A percentile compares a stretch with the other conserved stretches of the same genome.
These are phyloP conservation scores for Pseudobourletiella spinata DNA, from an alignment of 1,140 invertebrate species.

Conservation along the genomic window DNA sequence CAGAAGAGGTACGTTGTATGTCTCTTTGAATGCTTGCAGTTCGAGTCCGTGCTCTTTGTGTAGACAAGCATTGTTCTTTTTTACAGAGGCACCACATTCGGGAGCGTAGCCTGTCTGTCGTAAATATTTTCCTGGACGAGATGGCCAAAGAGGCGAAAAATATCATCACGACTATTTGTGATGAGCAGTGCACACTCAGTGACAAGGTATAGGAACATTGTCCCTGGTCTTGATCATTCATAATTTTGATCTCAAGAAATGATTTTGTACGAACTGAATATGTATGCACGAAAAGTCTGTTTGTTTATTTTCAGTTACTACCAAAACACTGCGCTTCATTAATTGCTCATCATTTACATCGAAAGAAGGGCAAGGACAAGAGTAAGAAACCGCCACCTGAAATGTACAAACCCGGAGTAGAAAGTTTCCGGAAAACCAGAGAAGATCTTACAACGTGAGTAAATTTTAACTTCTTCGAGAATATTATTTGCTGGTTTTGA, in stretches of 20 bases:
- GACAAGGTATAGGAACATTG: constrained; percentile 53
- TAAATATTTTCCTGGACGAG: constrained; percentile 95
- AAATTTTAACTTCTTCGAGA: no score
- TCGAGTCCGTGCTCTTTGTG: no score
- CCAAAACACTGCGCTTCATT: constrained; percentile 90
- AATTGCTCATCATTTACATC: constrained; percentile 74
- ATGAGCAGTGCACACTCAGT: constrained; percentile 89
- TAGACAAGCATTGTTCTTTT: constrained; percentile 19
- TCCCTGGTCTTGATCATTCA: not conserved
- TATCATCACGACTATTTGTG: constrained; percentile 96
- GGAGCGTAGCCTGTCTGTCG: constrained; percentile 88
- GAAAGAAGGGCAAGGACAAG: constrained; percentile 82
- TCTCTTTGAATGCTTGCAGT: no score
- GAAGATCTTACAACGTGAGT: constrained; percentile 82
- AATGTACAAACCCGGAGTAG: constrained; percentile 79
- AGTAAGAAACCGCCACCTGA: constrained; percentile 75
- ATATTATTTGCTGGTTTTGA: no score
- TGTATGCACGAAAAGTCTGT: no score
- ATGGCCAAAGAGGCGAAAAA: constrained; percentile 99
- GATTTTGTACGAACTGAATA: not conserved
- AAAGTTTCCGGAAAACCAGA: constrained; percentile 88
- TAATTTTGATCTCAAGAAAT: not conserved
- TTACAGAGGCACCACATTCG: constrained; percentile 79
- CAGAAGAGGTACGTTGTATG: constrained; percentile 74
- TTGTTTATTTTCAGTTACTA: constrained; percentile 49